Conservation (phyloP, 2,888 invertebrate genomes). For the Cabera pusaria region DNA sequence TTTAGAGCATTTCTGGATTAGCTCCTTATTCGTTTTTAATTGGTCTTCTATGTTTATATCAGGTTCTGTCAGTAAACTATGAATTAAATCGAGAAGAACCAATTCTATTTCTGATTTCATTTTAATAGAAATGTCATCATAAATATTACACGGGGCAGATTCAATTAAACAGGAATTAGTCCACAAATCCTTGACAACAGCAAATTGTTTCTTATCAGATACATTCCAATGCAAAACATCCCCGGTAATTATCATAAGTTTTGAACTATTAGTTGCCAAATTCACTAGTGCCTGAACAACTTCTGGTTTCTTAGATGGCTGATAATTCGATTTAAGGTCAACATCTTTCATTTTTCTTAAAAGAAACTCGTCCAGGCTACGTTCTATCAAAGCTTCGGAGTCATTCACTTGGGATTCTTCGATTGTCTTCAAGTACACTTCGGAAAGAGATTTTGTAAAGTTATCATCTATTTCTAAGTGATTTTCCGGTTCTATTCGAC, state of each 20-base stretch:
- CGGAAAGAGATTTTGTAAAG: conserved; percentile 45
- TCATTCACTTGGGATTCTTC: conserved; percentile 16
- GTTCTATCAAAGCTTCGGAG: conserved; percentile 33
- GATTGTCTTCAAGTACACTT: conserved; percentile 47
- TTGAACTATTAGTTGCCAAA: conserved; percentile 43
- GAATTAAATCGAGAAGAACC: conserved; percentile 43
- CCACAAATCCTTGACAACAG: conserved; percentile 57
- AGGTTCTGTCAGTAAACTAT: conserved; percentile 37
- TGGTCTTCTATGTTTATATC: conserved; percentile 35
- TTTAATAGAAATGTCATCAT: conserved; percentile 57
- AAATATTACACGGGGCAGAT: conserved; percentile 18
- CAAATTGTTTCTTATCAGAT: conserved; percentile 33
- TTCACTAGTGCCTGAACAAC: conserved; percentile 63
- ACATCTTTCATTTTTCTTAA: conserved; percentile 50
- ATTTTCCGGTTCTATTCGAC: conserved; percentile 52
- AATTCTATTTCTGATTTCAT: conserved; percentile 61
- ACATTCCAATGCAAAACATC: conserved; percentile 54
- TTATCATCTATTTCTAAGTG: conserved; percentile 57
- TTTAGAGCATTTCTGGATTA: conserved; percentile 48
- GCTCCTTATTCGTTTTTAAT: conserved; percentile 36
- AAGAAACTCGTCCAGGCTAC: conserved; percentile 59
- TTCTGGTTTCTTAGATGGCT: conserved; percentile 52
- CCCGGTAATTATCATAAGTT: conserved; percentile 42
- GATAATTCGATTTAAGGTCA: conserved; percentile 42
- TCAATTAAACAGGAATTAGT: conserved; percentile 28